Conservation (phyloP, 1,140 invertebrate species). For the Streblospio benedicti region DNA sequence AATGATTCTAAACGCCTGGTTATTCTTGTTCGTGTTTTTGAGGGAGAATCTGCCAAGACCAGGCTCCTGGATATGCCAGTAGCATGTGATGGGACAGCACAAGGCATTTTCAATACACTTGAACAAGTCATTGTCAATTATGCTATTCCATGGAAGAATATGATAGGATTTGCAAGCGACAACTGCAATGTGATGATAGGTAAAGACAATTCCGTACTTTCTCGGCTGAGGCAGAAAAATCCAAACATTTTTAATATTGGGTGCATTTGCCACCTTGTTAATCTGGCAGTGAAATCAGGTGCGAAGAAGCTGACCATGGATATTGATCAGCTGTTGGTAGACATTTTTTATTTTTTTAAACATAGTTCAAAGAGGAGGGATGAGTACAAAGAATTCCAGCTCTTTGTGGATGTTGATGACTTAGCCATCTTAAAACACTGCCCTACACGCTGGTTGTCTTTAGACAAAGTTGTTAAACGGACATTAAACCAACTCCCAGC, state of each 20-base stretch:
- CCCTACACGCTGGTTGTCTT: no score
- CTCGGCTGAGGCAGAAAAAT: background rate
- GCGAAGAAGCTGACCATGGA: background rate
- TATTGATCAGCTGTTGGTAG: background rate
- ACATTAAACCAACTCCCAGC: no score
- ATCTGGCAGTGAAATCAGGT: background rate
- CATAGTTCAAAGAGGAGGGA: background rate
- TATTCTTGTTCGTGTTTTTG: no score
- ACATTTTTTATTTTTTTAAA: background rate
- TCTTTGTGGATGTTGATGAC: background rate
- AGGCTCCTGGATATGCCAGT: no score
- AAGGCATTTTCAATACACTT: no score
- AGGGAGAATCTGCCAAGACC: no score
- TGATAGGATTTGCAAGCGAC: background rate
- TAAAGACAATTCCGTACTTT: conserved; percentile 1
- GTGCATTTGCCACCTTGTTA: conserved; percentile 1
- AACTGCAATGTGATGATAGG: conserved; percentile 1
- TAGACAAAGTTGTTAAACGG: no score
- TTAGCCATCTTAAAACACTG: no score
- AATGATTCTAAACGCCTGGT: no score
- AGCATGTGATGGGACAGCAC: no score
- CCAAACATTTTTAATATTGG: background rate
- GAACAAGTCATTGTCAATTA: no score
- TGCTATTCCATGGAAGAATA: no score
- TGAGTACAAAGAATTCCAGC: background rate